These are phyloP conservation scores for Bujurquina vittata DNA, from an alignment of 2,113 vertebrate species.

Conservation along the genomic window DNA sequence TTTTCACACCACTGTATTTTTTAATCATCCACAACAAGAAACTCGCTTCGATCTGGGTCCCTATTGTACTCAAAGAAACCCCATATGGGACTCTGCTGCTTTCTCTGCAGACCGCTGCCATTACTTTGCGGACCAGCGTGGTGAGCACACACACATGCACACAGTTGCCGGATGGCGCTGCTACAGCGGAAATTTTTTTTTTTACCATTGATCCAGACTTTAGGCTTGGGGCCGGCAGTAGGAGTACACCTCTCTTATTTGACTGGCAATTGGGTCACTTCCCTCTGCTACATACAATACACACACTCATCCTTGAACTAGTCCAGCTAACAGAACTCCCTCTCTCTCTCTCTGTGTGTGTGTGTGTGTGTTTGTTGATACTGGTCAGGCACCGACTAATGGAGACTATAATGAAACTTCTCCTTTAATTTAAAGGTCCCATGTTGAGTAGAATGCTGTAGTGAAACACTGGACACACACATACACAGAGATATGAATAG, in stretches of 20 bases:
- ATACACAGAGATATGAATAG: background rate
- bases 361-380: slow-evolving; percentile 52
- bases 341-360: background rate
- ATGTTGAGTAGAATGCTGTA: slow-evolving; percentile 42
- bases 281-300: slow-evolving; percentile 51
- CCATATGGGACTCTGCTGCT: too few species aligned
- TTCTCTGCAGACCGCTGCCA: too few species aligned
- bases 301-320: slow-evolving; percentile 50
- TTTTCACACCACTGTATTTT: too few species aligned
- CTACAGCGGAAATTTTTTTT: too few species aligned
- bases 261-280: slow-evolving; percentile 41
- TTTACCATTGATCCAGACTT: too few species aligned
- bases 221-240: too few species aligned
- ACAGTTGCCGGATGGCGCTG: too few species aligned
- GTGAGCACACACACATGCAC: too few species aligned
- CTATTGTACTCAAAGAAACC: too few species aligned
- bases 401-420: slow-evolving; percentile 75
- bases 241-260: slow-evolving; percentile 25
- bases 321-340: slow-evolving; percentile 8
- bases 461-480: slow-evolving; percentile 22
- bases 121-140: too few species aligned
- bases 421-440: slow-evolving; percentile 75
- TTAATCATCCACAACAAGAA: too few species aligned
- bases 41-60: too few species aligned
- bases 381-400: slow-evolving; percentile 66